phyloP scores from a whole-genome alignment of 2,888 invertebrate species.

The Diaperis boleti region DNA sequence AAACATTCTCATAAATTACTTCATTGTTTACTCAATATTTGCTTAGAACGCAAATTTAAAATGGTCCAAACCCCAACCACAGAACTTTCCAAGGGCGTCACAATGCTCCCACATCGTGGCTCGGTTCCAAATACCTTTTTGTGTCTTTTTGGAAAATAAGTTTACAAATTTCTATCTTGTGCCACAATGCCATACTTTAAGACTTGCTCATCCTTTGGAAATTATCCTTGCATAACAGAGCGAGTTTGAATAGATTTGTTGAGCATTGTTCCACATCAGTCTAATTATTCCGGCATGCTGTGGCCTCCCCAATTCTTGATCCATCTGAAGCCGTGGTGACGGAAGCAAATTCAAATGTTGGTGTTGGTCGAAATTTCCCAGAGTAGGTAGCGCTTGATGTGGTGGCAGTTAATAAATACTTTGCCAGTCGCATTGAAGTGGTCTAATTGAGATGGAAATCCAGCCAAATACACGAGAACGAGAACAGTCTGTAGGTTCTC shows the following conservation, averaged over 20 bases:
- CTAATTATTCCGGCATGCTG: too few species aligned
- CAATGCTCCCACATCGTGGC: too few species aligned
- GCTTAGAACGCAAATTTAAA: slow-evolving; percentile 32
- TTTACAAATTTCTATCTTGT: too few species aligned
- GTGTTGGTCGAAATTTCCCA: slow-evolving; percentile 12
- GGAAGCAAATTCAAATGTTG: slow-evolving; percentile 1
- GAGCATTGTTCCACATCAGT: too few species aligned
- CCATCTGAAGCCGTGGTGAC: too few species aligned
- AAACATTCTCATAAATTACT: slow-evolving; percentile 42
- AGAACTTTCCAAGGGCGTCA: neutral
- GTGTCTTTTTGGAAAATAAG: too few species aligned
- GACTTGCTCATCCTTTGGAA: neutral
- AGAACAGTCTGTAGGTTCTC: slow-evolving; percentile 30
- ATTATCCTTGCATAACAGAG: neutral
- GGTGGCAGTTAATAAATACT: slow-evolving; percentile 23
- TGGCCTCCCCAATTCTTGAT: too few species aligned
- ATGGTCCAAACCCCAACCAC: slow-evolving; percentile 1
- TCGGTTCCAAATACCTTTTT: too few species aligned
- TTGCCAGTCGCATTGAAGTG: slow-evolving; percentile 20
- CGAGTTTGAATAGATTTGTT: neutral
- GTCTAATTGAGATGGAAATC: slow-evolving; percentile 38
- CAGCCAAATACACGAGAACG: slow-evolving; percentile 28
- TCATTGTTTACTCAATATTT: slow-evolving; percentile 40
- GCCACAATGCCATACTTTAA: too few species aligned
- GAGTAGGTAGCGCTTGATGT: slow-evolving; percentile 26